Evolutionary conservation across 2,888 invertebrate species (phyloP), one percentile per base, ranked within the genome.

Genomic region (Tholera decimalis): DNA sequence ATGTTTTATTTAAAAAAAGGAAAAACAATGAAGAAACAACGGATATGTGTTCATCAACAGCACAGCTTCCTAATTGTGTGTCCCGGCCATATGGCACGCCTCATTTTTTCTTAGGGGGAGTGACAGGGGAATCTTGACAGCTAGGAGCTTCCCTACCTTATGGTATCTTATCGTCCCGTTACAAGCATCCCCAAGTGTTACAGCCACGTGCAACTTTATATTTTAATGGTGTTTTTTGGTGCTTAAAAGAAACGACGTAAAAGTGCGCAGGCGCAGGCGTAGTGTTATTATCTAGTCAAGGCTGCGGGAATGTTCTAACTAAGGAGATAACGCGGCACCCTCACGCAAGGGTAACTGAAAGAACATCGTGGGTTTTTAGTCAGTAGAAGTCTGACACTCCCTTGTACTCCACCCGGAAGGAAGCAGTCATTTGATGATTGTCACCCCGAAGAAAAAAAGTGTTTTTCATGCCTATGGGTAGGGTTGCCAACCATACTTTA

Each of bases 31-130:
- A 4, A 20, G 1, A 55, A 69, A 60, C 30, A 62, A 44, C 56
- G 56, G 72, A 73, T 76, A 44, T 56, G 53, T 55, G 44, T 56
- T 33, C 22, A 39, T n/a, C n/a, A n/a, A n/a, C 49, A 30, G 51
- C 46, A 24, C 58, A 72, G 73, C 65, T 73, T 73, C 73, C 66
- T 77, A 20, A 39, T 28, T 5, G 39, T 51, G n/a, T 50, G 44
- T 28, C n/a, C n/a, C 49, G 30, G 66, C 59, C 73, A 77, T 74
- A 77, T 74, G 73, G 73, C n/a, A 41, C 53, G 30, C 43, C 35
- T 77, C 66, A 65, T 63, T 73, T 77, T 73, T 73, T 59, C 33
- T 22, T 20, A 18, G n/a, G 4, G 46, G 2, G 26, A 64, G 50
- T 73, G 65, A 65, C 59, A 59, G 43, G 46, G 20, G 37, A 35